Base-by-base conservation (phyloP, 30 jellyfish, hydroid and myxozoan genomes). In the Rhopilema esculentum region DNA sequence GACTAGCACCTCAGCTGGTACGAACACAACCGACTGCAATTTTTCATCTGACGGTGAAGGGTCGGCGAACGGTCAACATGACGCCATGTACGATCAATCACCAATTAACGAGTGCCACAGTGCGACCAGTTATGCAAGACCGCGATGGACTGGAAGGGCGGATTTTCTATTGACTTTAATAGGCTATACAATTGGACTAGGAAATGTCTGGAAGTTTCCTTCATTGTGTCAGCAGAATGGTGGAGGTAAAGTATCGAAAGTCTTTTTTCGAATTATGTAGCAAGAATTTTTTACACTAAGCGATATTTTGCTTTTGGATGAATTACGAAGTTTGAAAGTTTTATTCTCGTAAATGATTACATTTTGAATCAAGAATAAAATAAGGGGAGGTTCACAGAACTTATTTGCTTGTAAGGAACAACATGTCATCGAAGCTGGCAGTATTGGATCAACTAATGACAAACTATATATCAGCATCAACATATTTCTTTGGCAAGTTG, bases 161-260 rank as follows among this genome's bases (percentile, higher is more conserved):
- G 97, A 91, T 24, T 95, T 95, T 69, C 76, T 95, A 27, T 73
- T 95, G 30, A 95, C 97, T 0, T 83, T 95, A 69, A 85, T 95
- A 32, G 99, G 99, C 2, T 95, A 89, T 66, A 95, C 99, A 24
- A 82, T 95, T 76, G 99, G 99, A 8, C 88, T 95, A 15, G 99
- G 99, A 20, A 95, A 95, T 70, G 97, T 95, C 19, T 95, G 99
- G 99, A 80, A 97, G 53, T 95, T 95, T 77, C 99, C 99, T n/a
- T 95, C 95, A 0, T 66, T 95, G 52, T 95, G 99, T 71, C 99
- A 95, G 50, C 82, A 95, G 50, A 95, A 95, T 87, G 99, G 99
- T 25, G 99, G 99, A 84, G 99, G 99, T 89, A 85, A 32, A 22
- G 33, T 6, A 24, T 72, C 31, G 20, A n/a, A 72, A 22, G 4